Conservation (phyloP, 2,797 vertebrate species). For the Rhynchotus rufescens region DNA sequence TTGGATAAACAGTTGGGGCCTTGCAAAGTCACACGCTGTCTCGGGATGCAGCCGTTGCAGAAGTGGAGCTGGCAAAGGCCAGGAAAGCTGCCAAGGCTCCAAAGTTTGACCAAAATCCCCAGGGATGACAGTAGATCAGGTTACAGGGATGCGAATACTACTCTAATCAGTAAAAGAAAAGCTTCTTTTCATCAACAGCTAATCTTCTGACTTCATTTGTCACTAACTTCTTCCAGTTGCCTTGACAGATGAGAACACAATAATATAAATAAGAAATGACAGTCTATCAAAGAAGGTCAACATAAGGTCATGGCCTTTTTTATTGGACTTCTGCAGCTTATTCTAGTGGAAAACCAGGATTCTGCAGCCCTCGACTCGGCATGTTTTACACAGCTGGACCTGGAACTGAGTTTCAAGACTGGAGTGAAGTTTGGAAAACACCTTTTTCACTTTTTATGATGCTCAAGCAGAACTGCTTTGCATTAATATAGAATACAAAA, state of each 20-base stretch:
- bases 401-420: neutral
- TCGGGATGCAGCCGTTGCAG: neutral
- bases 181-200: slow-evolving; percentile 24
- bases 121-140: neutral
- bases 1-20: neutral
- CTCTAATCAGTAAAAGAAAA: slow-evolving; percentile 30
- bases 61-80: neutral
- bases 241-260: slow-evolving; percentile 49
- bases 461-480: neutral
- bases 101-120: neutral
- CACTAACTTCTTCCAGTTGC: slow-evolving; percentile 2
- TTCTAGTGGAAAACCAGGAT: slow-evolving; percentile 25
- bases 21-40: neutral
- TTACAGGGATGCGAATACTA: neutral
- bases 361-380: slow-evolving; percentile 30
- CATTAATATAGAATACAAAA: neutral
- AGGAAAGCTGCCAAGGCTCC: neutral
- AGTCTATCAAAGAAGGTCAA: slow-evolving; percentile 62
- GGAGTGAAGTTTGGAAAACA: neutral
- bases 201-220: slow-evolving; percentile 26
- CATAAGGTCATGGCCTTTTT: neutral
- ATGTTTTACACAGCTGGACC: neutral
- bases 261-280: slow-evolving; percentile 62
- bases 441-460: neutral
- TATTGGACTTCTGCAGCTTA: slow-evolving; percentile 47